Percentiles rank a stretch among this genome's conserved stretches.
phyloP scores from a whole-genome alignment of 2,797 vertebrate species.

The Cephalopachus bancanus region DNA sequence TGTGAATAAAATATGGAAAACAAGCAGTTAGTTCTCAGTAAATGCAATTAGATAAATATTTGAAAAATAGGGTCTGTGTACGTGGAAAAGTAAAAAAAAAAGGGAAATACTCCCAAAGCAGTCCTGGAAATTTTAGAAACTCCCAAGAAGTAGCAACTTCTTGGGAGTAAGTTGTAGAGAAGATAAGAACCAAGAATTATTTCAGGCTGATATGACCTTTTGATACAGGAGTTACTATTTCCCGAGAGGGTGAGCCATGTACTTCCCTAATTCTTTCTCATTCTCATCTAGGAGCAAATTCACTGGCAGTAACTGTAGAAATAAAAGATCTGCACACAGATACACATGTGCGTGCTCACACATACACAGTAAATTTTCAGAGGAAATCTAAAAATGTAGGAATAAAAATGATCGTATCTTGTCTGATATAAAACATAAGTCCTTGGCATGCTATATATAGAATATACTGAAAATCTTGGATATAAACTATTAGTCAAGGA shows the following conservation, averaged over 20 bases:
- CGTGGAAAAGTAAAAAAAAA: not conserved
- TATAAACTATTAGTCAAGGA: not conserved
- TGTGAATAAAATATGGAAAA: constrained; percentile 51
- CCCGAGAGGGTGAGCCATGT: not conserved
- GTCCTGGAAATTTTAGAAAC: not conserved
- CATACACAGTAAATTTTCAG: not conserved
- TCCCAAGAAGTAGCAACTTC: not conserved
- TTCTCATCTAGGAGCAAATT: constrained; percentile 29
- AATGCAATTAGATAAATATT: not conserved
- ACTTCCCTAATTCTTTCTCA: constrained; percentile 50
- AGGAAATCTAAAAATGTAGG: constrained; percentile 33
- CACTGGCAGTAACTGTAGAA: not conserved
- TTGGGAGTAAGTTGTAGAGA: not conserved
- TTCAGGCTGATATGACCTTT: not conserved
- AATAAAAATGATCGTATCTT: constrained; percentile 42
- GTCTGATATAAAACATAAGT: not conserved
- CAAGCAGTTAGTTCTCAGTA: constrained; percentile 3
- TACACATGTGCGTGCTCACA: not conserved
- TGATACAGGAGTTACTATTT: not conserved
- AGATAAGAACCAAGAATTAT: constrained; percentile 50
- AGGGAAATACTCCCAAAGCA: not conserved
- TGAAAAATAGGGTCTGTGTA: not conserved
- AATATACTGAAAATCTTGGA: constrained; percentile 14
- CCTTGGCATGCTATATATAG: not conserved
- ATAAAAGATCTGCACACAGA: not conserved